Evolutionary conservation across 1,140 invertebrate species (phyloP).

Genomic region (Diabrotica undecimpunctata): DNA sequence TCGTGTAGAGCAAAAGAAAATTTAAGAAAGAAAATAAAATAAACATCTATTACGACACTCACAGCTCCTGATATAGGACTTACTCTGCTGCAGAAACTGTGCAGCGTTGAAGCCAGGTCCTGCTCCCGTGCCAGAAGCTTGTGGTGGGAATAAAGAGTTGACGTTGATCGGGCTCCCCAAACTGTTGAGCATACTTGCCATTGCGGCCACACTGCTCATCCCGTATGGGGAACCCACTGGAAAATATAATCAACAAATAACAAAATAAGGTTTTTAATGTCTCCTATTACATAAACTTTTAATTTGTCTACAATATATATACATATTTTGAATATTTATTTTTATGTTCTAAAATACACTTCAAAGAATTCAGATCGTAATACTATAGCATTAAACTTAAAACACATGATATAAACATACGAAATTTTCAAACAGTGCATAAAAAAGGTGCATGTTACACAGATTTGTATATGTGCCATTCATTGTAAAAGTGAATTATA

Average conservation of each 20-base stretch:
- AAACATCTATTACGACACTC: conserved; percentile 21
- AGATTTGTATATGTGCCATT: too few relatives aligned
- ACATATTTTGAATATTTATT: neutral
- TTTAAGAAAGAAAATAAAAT: neutral
- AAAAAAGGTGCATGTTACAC: too few relatives aligned
- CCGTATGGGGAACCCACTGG: conserved; percentile 43
- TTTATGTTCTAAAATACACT: too few relatives aligned
- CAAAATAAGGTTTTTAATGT: neutral
- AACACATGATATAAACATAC: too few relatives aligned
- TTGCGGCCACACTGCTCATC: conserved; percentile 45
- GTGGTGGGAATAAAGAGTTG: conserved; percentile 38
- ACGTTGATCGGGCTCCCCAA: conserved; percentile 42
- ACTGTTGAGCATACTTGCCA: conserved; percentile 46
- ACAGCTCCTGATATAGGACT: conserved; percentile 49
- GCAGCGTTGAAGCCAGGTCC: conserved; percentile 60
- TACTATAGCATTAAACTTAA: too few relatives aligned
- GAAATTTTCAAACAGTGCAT: too few relatives aligned
- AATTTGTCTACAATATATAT: neutral
- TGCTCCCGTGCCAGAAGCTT: conserved; percentile 42
- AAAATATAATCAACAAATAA: conserved; percentile 16
- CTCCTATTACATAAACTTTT: too few relatives aligned
- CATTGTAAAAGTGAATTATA: too few relatives aligned
- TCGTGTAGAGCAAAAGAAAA: too few relatives aligned
- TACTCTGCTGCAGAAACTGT: conserved; percentile 74
- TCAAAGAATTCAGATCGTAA: too few relatives aligned